A percentile compares a stretch with the other conserved stretches of the same genome.
phyloP scores from a whole-genome alignment of 2,113 vertebrate genomes.

The Butorides virescens region DNA sequence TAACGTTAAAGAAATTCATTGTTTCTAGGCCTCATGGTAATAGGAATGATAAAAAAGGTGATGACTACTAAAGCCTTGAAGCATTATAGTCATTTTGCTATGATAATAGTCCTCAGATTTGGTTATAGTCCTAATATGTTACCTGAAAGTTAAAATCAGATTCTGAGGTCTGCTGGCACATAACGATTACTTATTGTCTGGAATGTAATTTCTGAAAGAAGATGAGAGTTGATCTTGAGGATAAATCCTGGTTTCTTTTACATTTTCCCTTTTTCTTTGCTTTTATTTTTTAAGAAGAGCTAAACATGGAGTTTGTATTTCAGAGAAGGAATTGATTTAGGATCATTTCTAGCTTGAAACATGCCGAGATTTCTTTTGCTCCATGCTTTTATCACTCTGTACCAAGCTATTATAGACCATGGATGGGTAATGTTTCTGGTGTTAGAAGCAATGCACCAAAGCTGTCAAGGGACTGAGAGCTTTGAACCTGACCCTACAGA shows the following conservation, averaged over 20 bases:
- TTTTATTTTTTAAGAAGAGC: neutral
- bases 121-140: conserved; percentile 52
- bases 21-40: conserved; percentile 32
- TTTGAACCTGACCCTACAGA: neutral
- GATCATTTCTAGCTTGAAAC: neutral
- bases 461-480: neutral
- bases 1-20: conserved; percentile 43
- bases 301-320: neutral
- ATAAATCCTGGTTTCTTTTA: conserved; percentile 1
- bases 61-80: conserved; percentile 46
- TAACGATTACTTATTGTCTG: conserved; percentile 19
- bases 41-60: conserved; percentile 56
- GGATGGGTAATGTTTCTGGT: neutral
- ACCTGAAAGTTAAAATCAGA: conserved; percentile 56
- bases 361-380: neutral
- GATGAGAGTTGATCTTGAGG: neutral
- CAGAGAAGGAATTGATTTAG: neutral
- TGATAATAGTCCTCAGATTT: conserved; percentile 58
- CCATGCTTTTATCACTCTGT: neutral
- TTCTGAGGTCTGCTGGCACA: conserved; percentile 15
- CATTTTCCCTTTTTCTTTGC: neutral
- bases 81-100: conserved; percentile 60
- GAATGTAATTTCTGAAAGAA: conserved; percentile 9
- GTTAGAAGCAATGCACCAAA: neutral
- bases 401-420: neutral